These are phyloP conservation scores for Drosophila lacicola DNA, from an alignment of 2,888 invertebrate genomes.

Conservation along the genomic window DNA sequence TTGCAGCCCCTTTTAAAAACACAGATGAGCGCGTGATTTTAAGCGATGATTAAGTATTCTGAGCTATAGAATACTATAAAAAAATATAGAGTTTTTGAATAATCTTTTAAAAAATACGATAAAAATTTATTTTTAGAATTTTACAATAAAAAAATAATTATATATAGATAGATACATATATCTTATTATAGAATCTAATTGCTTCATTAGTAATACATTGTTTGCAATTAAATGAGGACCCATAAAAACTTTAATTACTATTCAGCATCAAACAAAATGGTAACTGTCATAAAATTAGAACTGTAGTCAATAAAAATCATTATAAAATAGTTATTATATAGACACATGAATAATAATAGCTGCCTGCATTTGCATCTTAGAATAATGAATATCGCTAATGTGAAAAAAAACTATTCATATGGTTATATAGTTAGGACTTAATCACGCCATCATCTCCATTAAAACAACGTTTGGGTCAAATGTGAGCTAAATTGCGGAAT, in stretches of 20 bases:
- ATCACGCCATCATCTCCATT: constrained; percentile 9
- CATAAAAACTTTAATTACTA: constrained; percentile 29
- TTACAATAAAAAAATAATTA: neutral
- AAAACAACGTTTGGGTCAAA: constrained; percentile 4
- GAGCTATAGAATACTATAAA: neutral
- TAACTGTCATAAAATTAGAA: constrained; percentile 30
- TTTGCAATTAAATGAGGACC: constrained; percentile 3
- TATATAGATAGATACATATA: too few relatives aligned
- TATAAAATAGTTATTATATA: constrained; percentile 3
- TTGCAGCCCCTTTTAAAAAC: neutral
- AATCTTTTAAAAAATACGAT: neutral
- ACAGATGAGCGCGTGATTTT: constrained; percentile 19
- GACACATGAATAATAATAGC: neutral
- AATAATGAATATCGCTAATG: constrained; percentile 1
- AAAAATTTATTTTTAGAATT: too few relatives aligned
- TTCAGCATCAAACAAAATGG: neutral
- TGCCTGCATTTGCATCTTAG: neutral
- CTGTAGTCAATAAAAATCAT: constrained; percentile 18
- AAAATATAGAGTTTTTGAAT: neutral
- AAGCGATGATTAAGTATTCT: constrained; percentile 1
- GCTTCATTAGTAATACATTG: constrained; percentile 4
- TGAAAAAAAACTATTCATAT: neutral
- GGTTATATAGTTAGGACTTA: too few relatives aligned
- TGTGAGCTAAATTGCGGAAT: constrained; percentile 8
- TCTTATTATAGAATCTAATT: neutral